Evolutionary conservation across 2,113 vertebrate species (phyloP).

Genomic region (Pristiophorus japonicus): DNA sequence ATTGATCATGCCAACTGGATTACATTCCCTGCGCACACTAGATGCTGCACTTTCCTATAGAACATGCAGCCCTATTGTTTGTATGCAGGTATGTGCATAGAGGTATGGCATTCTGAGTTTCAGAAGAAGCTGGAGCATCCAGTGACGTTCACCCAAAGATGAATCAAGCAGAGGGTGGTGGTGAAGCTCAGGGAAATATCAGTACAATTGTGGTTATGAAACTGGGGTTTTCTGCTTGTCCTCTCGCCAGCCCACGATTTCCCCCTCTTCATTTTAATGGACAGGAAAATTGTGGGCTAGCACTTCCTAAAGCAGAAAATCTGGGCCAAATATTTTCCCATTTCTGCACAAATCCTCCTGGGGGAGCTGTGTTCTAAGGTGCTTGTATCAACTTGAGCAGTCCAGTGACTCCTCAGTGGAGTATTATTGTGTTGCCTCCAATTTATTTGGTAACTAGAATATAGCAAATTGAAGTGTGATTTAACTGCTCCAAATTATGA

Average conservation of each 20-base stretch:
- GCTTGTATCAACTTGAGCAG: background rate
- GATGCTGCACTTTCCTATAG: background rate
- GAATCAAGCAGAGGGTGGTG: background rate
- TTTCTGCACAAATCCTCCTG: background rate
- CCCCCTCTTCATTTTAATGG: background rate
- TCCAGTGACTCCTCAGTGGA: background rate
- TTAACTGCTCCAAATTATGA: background rate
- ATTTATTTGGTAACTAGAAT: background rate
- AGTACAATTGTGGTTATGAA: background rate
- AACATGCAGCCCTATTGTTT: background rate
- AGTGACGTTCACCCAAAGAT: background rate
- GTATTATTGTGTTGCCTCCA: background rate
- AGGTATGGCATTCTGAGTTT: background rate
- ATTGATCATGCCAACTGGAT: background rate
- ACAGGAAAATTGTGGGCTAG: background rate
- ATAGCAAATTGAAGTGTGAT: background rate
- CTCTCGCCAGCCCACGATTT: background rate
- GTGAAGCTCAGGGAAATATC: background rate
- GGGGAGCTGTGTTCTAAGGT: background rate
- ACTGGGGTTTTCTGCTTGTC: background rate
- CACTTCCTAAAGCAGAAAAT: background rate
- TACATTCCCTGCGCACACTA: background rate
- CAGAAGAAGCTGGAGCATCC: no score
- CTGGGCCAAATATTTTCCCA: background rate
- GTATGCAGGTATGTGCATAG: background rate